Evolutionary conservation across 2,797 vertebrate genomes (phyloP), one percentile per base, ranked within the genome.

Genomic region (Enoplosus armatus): DNA sequence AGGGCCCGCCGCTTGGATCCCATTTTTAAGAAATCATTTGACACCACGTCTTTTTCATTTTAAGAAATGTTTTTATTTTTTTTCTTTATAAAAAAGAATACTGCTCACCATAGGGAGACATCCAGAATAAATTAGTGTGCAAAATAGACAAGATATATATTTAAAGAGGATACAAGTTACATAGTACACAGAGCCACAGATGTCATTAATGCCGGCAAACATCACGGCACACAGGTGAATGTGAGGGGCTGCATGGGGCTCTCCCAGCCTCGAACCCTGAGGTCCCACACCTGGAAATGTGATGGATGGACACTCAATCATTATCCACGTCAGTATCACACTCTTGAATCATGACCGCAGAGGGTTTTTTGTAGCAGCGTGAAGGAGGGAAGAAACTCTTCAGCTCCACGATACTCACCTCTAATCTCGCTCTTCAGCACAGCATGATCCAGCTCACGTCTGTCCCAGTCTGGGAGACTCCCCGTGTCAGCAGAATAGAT

Each of bases 61-160:
- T 39, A n/a, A 74, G 22, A 70, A 71, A 81, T 18, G 20, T 58
- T 80, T 78, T 89, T 89, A 70, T 79, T 82, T 70, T 66, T 66
- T 60, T 45, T 47, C 41, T n/a, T n/a, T 45, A 67, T 31, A 64
- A 62, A 75, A 73, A 72, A 61, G 66, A 86, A 75, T 80, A 74
- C 66, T 22, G 64, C 90, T 93, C 91, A 53, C 89, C 86, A 92
- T 80, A 86, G 87, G 86, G 87, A 92, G 85, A 87, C 72, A 84
- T 80, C 33, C 65, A 73, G 41, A 94, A 95, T 94, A 94, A 94
- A 93, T 95, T 90, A 93, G 66, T 94, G 93, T 94, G 90, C 93
- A 94, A 94, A 92, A 86, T 87, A 85, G 77, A 85, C 78, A 89
- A 69, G 54, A 87, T 67, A 89, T 72, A 80, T 64, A 86, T 61